Conservation (phyloP, 2,888 invertebrate genomes). For the Epiblema foenella region DNA sequence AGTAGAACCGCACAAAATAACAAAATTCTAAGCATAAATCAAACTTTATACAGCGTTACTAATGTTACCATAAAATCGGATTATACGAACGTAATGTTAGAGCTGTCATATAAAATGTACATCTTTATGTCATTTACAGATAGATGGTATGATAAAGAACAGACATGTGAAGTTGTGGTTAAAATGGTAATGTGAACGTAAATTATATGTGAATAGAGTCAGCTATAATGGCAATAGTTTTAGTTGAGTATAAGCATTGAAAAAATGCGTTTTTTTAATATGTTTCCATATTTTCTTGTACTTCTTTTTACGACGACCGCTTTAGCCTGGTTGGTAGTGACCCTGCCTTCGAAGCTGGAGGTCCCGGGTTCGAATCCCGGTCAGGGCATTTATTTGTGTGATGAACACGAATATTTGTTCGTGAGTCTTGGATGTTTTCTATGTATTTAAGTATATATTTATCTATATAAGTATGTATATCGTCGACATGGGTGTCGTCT, state of each 20-base stretch:
- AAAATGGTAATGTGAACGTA: constrained; percentile 30
- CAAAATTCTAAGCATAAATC: constrained; percentile 25
- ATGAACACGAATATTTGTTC: too few relatives aligned
- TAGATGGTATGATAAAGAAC: constrained; percentile 32
- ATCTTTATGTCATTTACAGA: constrained; percentile 39
- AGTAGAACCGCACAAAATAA: not conserved
- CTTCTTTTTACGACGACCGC: too few relatives aligned
- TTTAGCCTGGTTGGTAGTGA: too few relatives aligned
- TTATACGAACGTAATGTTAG: constrained; percentile 25
- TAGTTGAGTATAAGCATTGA: not conserved
- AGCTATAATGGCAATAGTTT: not conserved
- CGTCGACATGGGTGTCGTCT: too few relatives aligned
- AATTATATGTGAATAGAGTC: constrained; percentile 31
- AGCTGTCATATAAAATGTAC: constrained; percentile 41
- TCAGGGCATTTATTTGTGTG: too few relatives aligned
- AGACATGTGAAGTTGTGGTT: constrained; percentile 11
- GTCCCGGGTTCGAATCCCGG: too few relatives aligned
- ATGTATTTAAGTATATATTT: too few relatives aligned
- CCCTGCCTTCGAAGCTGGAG: too few relatives aligned
- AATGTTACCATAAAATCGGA: constrained; percentile 40
- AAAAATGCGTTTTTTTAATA: not conserved
- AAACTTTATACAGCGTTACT: constrained; percentile 42
- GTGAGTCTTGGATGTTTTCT: too few relatives aligned
- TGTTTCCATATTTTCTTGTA: not conserved
- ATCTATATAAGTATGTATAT: too few relatives aligned